Conservation (phyloP, 2,888 invertebrate species). For the Zeuzera pyrina region DNA sequence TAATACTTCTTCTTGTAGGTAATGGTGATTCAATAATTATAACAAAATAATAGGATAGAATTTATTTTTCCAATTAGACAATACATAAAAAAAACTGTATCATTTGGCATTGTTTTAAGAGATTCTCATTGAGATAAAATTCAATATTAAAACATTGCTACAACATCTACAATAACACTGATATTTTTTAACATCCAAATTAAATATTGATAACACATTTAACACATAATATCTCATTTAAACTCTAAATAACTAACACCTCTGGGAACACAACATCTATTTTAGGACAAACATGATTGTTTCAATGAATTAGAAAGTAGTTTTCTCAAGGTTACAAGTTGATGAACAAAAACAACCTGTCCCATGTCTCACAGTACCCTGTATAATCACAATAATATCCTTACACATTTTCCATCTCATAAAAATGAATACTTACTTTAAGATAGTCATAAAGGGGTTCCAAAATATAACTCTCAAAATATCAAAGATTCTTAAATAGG, state of each 20-base stretch:
- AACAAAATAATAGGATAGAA: not conserved
- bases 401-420: slow-evolving; percentile 31
- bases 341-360: slow-evolving; percentile 20
- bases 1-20: not conserved
- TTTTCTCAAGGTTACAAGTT: slow-evolving; percentile 31
- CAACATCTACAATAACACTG: slow-evolving; percentile 33
- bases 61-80: slow-evolving; percentile 1
- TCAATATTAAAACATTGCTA: slow-evolving; percentile 44
- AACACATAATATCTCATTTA: slow-evolving; percentile 49
- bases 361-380: slow-evolving; percentile 54
- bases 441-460: slow-evolving; percentile 51
- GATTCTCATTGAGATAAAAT: slow-evolving; percentile 49
- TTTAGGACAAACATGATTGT: slow-evolving; percentile 30
- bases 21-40: not conserved
- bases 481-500: slow-evolving; percentile 56
- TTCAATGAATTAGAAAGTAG: slow-evolving; percentile 25
- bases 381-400: slow-evolving; percentile 54
- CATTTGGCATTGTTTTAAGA: slow-evolving; percentile 35
- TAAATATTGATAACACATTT: slow-evolving; percentile 62
- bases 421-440: slow-evolving; percentile 59
- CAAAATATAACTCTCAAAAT: slow-evolving; percentile 66
- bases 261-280: slow-evolving; percentile 55
- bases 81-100: slow-evolving; percentile 35
- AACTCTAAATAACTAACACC: slow-evolving; percentile 33
- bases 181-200: slow-evolving; percentile 39